Evolutionary conservation across 64 coral and sea anemone genomes (phyloP).

Genomic region (Acropora yongei): DNA sequence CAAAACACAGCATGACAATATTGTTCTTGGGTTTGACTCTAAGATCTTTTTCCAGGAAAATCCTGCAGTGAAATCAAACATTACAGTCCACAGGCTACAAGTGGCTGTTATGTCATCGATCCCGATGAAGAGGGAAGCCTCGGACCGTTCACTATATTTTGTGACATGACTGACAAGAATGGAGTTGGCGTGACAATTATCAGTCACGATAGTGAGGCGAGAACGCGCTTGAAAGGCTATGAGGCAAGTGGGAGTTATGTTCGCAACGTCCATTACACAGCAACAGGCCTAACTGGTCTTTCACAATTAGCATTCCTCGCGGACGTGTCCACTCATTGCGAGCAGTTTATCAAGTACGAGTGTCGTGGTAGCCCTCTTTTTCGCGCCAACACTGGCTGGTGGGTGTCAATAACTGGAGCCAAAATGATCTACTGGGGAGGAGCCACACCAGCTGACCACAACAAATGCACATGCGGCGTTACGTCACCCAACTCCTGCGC

Average conservation of each 20-base stretch:
- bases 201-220: slow-evolving; percentile 62
- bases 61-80: neutral
- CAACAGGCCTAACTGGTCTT: neutral
- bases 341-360: slow-evolving; percentile 5
- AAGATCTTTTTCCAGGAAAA: neutral
- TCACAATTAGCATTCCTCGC: neutral
- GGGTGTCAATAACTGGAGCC: slow-evolving; percentile 24
- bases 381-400: neutral
- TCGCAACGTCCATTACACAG: slow-evolving; percentile 1
- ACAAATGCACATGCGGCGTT: neutral
- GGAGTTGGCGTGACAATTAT: slow-evolving; percentile 60
- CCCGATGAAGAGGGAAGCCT: slow-evolving; percentile 13
- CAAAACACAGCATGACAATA: too few species aligned
- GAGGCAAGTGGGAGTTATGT: slow-evolving; percentile 19
- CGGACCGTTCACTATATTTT: slow-evolving; percentile 27
- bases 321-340: neutral
- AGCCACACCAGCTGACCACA: neutral
- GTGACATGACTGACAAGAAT: slow-evolving; percentile 69
- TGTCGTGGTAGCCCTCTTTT: neutral
- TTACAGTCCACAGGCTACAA: neutral
- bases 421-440: slow-evolving; percentile 59
- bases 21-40: too few species aligned
- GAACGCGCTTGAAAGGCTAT: slow-evolving; percentile 39
- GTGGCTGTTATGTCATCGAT: slow-evolving; percentile 33
- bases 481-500: neutral